Percentiles rank a stretch among this genome's conserved stretches.
Evolutionary conservation across 1,140 invertebrate genomes (phyloP).

Genomic region (Holotrichia oblita): DNA sequence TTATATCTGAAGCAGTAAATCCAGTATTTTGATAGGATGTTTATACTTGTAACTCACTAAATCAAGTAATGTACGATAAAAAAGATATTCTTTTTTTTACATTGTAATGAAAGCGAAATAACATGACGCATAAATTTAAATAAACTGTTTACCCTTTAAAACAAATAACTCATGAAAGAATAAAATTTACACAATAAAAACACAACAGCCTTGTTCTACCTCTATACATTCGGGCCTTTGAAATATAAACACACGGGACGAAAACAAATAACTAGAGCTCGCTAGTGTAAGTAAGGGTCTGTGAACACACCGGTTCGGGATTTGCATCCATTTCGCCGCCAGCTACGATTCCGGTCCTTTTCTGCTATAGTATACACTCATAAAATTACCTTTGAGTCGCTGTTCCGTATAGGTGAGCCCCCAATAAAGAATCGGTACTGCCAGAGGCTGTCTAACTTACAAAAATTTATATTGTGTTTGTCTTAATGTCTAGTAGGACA

Average conservation of each 20-base stretch:
- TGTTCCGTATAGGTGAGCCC: conserved; percentile 20
- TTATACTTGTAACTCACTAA: too few species aligned
- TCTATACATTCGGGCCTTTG: conserved; percentile 2
- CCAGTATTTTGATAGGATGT: too few species aligned
- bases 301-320: conserved; percentile 22
- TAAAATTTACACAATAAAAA: conserved; percentile 35
- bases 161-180: conserved; percentile 29
- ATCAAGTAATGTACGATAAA: too few species aligned
- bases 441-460: neutral
- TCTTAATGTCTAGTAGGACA: conserved; percentile 17
- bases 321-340: conserved; percentile 18
- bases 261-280: conserved; percentile 24
- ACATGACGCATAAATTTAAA: neutral
- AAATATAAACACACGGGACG: conserved; percentile 30
- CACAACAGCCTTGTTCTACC: neutral
- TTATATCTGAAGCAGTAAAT: too few species aligned
- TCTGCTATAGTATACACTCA: conserved; percentile 1
- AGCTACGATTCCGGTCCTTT: conserved; percentile 29
- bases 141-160: conserved; percentile 15
- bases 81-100: neutral
- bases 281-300: neutral
- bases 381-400: conserved; percentile 26
- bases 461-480: conserved; percentile 29
- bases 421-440: neutral
- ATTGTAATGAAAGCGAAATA: neutral